Evolutionary conservation across 2,113 vertebrate genomes (phyloP), one percentile per base, ranked within the genome.

Genomic region (Xenopus tropicalis): DNA sequence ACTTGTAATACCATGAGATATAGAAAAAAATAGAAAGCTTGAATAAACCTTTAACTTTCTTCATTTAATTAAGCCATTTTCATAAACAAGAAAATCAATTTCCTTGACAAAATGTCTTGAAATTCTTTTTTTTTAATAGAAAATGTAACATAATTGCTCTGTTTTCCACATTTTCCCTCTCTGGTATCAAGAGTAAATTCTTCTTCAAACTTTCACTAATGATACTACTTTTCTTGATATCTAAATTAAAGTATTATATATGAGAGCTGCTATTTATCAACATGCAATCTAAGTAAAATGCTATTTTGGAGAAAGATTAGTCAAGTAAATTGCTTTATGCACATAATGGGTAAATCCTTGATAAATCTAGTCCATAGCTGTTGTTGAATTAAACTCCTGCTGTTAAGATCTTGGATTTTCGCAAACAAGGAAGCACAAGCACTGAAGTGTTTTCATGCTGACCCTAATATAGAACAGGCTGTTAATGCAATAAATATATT

Each of bases 241-340:
- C 23, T 42, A 63, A 63, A 63, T 63, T 24, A 63, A 63, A 63
- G 61, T 63, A 63, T 63, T 63, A 42, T 63, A 29, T 24, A 21
- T 29, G 25, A 63, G 61, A 63, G 17, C 16, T 63, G 25, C 23
- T 29, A 63, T 63, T 29, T 63, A 63, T 63, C 61, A 63, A 29
- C 25, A 63, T 42, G 61, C 61, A 63, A 63, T 63, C 25, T 63
- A 63, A 63, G 61, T 42, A 37, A 63, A 63, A 63, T 63, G 61
- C 23, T 25, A 63, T 63, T 29, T 63, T 63, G 29, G 25, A 37
- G 25, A 63, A 63, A 63, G 61, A 63, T 63, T 63, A 63, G 23
- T 37, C 61, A 63, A 29, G 61, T 29, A 63, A 63, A 63, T 37
- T 63, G 61, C 61, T 37, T 4, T 24, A 63, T 24, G 19, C 61